Evolutionary conservation across 2,888 invertebrate genomes (phyloP), one percentile per base, ranked within the genome.

Genomic region (Odontomyia ornata): DNA sequence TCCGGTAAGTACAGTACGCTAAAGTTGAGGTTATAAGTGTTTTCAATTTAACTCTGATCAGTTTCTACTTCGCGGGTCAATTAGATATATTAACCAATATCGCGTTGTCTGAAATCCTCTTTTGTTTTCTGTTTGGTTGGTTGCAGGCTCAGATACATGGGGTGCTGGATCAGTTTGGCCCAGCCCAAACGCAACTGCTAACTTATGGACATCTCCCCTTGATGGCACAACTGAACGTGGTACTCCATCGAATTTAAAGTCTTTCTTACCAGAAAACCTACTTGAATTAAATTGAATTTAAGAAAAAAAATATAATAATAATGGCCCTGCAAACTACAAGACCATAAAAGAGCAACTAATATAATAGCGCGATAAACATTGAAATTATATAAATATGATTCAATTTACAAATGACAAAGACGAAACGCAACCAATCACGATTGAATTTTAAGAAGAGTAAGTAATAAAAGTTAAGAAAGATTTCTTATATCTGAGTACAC

Each of bases 181-280:
- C 78, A 81, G 80, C 28, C 87, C 87, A 80, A 87, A 86, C 80
- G 82, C 85, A 76, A 82, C 84, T 79, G 83, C 83, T 79, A 85
- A 85, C 79, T 88, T 93, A 82, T 94, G 94, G 94, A 87, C 89
- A 75, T 87, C 89, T 28, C 84, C 89, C 28, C 84, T 90, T 81
- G 91, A 90, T 81, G 90, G 90, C 83, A 93, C 93, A 87, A 92
- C 93, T 83, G 93, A 94, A 86, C 91, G 95, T 80, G 92, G 93
- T 83, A 95, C 95, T 80, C 95, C 95, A 80, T 94, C 94, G 83
- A 93, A 93, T 83, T 91, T 95, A 84, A 94, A 94, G 89, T 93
- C 94, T 83, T 95, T 93, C 90, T 91, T 95, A 88, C 95, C 95
- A 83, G 94, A 93, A 82, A 95, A 95, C 88, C 91, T 95, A 85